Evolutionary conservation across 2,888 invertebrate species (phyloP), one percentile per base, ranked within the genome.

Genomic region (Callimorpha dominula): DNA sequence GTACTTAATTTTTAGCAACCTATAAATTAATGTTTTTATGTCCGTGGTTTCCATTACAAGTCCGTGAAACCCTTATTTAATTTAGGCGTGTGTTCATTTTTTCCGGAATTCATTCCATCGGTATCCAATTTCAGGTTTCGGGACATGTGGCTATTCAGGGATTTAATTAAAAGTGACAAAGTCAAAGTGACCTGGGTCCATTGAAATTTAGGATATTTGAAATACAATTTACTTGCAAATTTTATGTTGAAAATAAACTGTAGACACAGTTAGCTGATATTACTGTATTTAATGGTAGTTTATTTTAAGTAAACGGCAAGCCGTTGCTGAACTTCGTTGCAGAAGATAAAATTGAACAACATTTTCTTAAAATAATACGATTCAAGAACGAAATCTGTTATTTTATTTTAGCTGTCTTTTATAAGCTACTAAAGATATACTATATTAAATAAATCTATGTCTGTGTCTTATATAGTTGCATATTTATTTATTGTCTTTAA

Each of bases 281-380:
- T 31, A 31, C 14, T 60, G 14, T 60, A 31, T 60, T 14, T 60
- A 60, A 60, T 60, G 14, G 31, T 83, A 85, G 85, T 88, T 72
- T 90, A 88, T 89, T 78, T 86, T 82, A 85, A 87, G 84, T 85
- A 84, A 86, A 84, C 84, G 81, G 78, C 78, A 82, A 83, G 81
- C 85, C 85, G 89, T 89, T 89, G 80, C 74, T 79, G 88, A 90
- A 87, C 73, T 78, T 62, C 4, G 73, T 73, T 68, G 73, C 68
- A 68, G 4, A 65, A 65, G 65, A 49, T 20, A 77, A 77, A 68
- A 73, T 69, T 79, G 66, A 73, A 72, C 75, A 70, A 73, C 9
- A 46, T 57, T 73, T 79, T 82, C 77, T 73, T 62, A 72, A 77
- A 77, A 84, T 77, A 70, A 50, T n/a, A 66, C 60, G 68, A 57